These are phyloP conservation scores for Artibeus lituratus DNA, from an alignment of 2,797 vertebrate genomes.

Conservation along the genomic window DNA sequence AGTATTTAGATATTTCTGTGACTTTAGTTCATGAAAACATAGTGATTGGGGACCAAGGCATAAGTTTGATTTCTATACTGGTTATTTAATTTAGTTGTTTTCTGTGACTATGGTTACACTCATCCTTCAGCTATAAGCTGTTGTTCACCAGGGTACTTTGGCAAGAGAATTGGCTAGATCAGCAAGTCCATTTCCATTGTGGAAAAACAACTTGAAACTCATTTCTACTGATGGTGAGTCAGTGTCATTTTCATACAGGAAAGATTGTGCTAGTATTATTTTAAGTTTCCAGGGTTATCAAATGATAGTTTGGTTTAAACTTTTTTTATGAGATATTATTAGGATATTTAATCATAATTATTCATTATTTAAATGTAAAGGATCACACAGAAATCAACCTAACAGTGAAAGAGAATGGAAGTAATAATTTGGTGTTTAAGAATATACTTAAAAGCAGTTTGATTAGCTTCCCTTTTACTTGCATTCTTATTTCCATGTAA, in stretches of 20 bases:
- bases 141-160: constrained; percentile 29
- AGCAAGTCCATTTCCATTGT: background rate
- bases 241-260: background rate
- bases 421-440: background rate
- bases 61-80: constrained; percentile 25
- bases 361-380: background rate
- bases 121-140: constrained; percentile 33
- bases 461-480: background rate
- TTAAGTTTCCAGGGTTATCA: constrained; percentile 1
- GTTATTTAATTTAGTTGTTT: constrained; percentile 36
- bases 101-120: constrained; percentile 39
- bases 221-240: constrained; percentile 38
- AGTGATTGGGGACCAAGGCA: background rate
- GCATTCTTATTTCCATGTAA: background rate
- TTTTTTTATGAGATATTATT: constrained; percentile 4
- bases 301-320: background rate
- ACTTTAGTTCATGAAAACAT: background rate
- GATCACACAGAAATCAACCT: background rate
- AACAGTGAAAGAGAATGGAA: background rate
- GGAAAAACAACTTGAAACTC: constrained; percentile 23
- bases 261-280: background rate
- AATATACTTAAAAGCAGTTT: constrained; percentile 6
- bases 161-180: background rate
- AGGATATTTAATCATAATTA: background rate
- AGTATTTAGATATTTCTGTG: background rate